These are phyloP conservation scores for Ophioninae sp. DNA, from an alignment of 2,888 invertebrate species.

Conservation along the genomic window DNA sequence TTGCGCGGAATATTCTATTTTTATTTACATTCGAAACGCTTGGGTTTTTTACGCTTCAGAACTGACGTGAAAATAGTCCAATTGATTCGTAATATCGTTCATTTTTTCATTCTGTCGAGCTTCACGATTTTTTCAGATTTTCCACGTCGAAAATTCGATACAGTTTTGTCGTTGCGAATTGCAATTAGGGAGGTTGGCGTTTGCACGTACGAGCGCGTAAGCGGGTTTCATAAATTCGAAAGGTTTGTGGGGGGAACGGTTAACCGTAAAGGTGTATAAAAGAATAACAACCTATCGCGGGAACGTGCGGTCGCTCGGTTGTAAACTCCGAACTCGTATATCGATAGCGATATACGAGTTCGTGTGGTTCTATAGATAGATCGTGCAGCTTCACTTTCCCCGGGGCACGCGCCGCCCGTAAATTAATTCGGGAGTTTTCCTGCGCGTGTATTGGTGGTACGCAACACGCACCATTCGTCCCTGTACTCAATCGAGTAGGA, in stretches of 20 bases:
- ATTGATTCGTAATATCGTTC: not conserved
- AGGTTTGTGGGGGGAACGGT: not conserved
- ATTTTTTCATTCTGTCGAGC: too few relatives aligned
- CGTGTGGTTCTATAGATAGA: slow-evolving; percentile 68
- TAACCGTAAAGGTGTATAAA: slow-evolving; percentile 4
- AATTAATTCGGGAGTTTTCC: slow-evolving; percentile 72
- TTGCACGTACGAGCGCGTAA: too few relatives aligned
- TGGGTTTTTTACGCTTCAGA: not conserved
- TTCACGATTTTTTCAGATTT: too few relatives aligned
- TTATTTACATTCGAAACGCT: not conserved
- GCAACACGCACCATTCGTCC: not conserved
- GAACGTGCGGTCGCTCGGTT: slow-evolving; percentile 39
- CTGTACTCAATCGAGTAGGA: slow-evolving; percentile 1
- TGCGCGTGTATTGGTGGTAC: slow-evolving; percentile 21
- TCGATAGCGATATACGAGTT: slow-evolving; percentile 46
- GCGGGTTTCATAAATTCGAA: too few relatives aligned
- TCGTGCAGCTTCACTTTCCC: slow-evolving; percentile 67
- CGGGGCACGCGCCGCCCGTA: slow-evolving; percentile 77
- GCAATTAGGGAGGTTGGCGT: too few relatives aligned
- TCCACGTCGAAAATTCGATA: too few relatives aligned
- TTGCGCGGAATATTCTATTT: not conserved
- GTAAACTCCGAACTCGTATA: slow-evolving; percentile 43
- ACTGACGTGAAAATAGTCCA: not conserved
- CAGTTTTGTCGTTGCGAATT: too few relatives aligned
- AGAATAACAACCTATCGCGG: slow-evolving; percentile 38